These are phyloP conservation scores for Endotricha flammealis DNA, from an alignment of 2,888 invertebrate genomes.

Conservation along the genomic window DNA sequence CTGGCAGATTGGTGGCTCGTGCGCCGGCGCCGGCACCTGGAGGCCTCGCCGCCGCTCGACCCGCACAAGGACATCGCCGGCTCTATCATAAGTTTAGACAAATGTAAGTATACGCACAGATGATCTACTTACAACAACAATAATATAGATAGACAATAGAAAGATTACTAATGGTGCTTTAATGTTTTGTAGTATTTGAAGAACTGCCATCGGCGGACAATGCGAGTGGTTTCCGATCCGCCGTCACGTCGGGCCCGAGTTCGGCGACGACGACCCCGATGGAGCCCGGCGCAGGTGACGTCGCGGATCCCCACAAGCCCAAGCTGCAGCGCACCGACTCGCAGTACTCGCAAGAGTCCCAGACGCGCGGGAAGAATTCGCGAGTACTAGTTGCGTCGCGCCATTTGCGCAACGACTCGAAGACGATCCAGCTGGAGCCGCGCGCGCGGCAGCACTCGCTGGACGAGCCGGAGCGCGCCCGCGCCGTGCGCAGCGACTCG, in stretches of 20 bases:
- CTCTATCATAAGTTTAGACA: constrained; percentile 91
- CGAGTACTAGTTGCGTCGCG: constrained; percentile 72
- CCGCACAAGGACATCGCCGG: constrained; percentile 81
- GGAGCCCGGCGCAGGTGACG: constrained; percentile 30
- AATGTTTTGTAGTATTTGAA: constrained; percentile 84
- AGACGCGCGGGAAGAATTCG: constrained; percentile 41
- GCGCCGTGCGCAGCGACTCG: constrained; percentile 36
- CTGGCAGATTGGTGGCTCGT: constrained; percentile 94
- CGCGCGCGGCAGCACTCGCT: constrained; percentile 65
- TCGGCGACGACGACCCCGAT: constrained; percentile 59
- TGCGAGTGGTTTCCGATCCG: constrained; percentile 67
- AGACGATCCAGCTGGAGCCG: constrained; percentile 80
- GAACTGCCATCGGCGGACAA: constrained; percentile 81
- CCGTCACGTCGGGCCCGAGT: constrained; percentile 56
- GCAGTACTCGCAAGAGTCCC: constrained; percentile 57
- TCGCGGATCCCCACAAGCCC: constrained; percentile 21
- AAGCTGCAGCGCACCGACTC: constrained; percentile 64
- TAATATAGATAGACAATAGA: too few relatives aligned
- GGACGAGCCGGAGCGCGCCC: constrained; percentile 46
- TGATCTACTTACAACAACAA: too few relatives aligned
- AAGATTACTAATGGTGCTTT: too few relatives aligned
- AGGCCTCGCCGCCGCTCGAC: constrained; percentile 78
- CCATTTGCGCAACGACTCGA: constrained; percentile 80
- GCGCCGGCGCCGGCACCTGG: constrained; percentile 82
- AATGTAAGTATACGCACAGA: constrained; percentile 83